Evolutionary conservation across 2,888 invertebrate species (phyloP), one percentile per base, ranked within the genome.

Genomic region (Dolichopus griseipennis): DNA sequence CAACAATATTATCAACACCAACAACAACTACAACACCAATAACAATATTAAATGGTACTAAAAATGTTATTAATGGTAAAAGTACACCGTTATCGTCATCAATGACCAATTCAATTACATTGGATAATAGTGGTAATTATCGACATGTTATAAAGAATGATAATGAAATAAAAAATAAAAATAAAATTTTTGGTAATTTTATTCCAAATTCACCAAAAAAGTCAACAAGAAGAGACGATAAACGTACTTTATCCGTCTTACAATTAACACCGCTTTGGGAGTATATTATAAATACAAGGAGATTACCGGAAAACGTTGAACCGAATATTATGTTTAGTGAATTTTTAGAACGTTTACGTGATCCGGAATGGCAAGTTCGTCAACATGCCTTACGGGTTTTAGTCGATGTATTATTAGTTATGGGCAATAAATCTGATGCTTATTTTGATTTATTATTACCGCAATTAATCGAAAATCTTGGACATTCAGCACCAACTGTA

Each of bases 351-450:
- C 85, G 92, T 66, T 83, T 92, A 65, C 84, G 86, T 61, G 90
- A 91, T 78, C 90, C 91, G 1, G 92, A 93, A 78, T 90, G 91
- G 88, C 91, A 92, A 80, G 92, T 93, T 52, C 86, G 92, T 12
- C 89, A 92, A 72, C 91, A 93, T 78, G 92, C 92, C 34, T 82
- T 93, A 8, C 82, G 92, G 67, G 91, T 93, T 10, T 84, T 93
- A 61, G 87, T 88, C 37, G 92, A 93, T 79, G 86, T 93, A 2
- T 83, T 93, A 65, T 91, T 92, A 5, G 87, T 91, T 62, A 85
- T 92, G 71, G 86, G 86, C 63, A 84, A 86, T 66, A 85, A 86
- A 67, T 84, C 92, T 20, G 89, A 92, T 73, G 84, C 85, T 69
- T 86, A 89, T 68, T 88, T 92, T 83, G 81, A 83, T 67, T 79